Base-by-base conservation (phyloP, 2,888 invertebrate species). In the Teleiodes luculella region DNA sequence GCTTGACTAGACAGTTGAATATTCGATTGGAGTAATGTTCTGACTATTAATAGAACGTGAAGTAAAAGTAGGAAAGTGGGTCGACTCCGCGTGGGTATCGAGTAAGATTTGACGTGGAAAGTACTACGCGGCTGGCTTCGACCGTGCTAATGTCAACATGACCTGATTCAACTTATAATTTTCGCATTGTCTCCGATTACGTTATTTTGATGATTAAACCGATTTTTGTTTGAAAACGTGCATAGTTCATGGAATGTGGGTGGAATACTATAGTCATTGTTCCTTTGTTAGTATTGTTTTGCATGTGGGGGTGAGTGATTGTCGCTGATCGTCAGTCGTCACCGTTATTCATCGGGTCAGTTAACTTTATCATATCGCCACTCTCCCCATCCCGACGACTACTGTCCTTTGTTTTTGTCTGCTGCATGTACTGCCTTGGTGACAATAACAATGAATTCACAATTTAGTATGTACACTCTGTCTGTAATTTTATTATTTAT, bases 271-370 rank as follows among this genome's bases (percentile, higher is more conserved):
- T 48, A 36, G 36, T 36, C 30, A 51, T 41, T 51, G 41, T 51
- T 41, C 59, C 53, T 58, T 62, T 61, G 61, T 65, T 62, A 66
- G 63, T 55, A 60, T 74, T 65, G 58, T 62, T 73, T 70, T 57
- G 56, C 54, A 54, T 63, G 55, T 62, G 68, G 66, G 74, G 72
- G 74, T 63, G 71, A 64, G 67, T 74, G 80, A 77, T 76, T 81
- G 77, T 65, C 61, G 57, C 65, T 68, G 68, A 67, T 68, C 63
- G 57, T 61, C 57, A 58, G 66, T 68, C 63, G 57, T 61, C 57
- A 58, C 56, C 55, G 67, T 76, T 75, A 78, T 72, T 78, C 76
- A 71, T 70, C 68, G 70, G 78, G 76, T 78, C 79, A 76, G 72
- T 78, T 76, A 75, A 79, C 78, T 77, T 76, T 77, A 74, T 76